Evolutionary conservation across 2,113 vertebrate species (phyloP), one percentile per base, ranked within the genome.

Genomic region (Salvelinus sp.): DNA sequence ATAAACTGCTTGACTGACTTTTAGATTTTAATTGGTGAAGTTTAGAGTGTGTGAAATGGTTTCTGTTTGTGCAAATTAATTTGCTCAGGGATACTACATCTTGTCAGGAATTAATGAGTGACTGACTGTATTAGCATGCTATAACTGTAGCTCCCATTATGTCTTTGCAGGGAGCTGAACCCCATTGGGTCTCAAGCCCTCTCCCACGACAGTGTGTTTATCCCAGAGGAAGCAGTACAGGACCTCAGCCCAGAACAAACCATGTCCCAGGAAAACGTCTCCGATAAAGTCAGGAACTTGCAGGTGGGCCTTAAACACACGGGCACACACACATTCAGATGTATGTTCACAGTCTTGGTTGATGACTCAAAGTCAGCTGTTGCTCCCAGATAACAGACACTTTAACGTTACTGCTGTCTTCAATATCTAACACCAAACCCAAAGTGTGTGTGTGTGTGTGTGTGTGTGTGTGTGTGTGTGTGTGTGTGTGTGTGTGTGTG

Each of bases 121-220:
- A 44, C 38, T 44, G 38, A 44, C 38, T 44, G 38, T 44, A 44
- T 12, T 44, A 5, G 13, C 71, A 69, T 0, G 3, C n/a, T 65
- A 50, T 67, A 65, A 9, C 58, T 0, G 71, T 0, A 44, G 38
- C 38, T 9, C 38, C 62, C 72, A 38, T 70, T 7, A 1, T 83
- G 62, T 68, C 30, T 69, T 77, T 80, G 22, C 87, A 99, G 98
- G 91, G 88, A 93, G 67, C 88, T 92, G 83, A 94, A 94, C 89
- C 91, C 87, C 86, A 93, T 97, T 82, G 95, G 95, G 88, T 95
- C 94, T 80, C 93, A 96, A 91, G 95, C 96, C 58, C 95, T 98
- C 88, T 98, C 98, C 74, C 97, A 98, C 93, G 97, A 99, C 90
- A 98, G 98, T 91, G 94, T 99, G 92, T 98, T 99, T 79, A 97